These are phyloP conservation scores for Amyelois transitella DNA, from an alignment of 1,140 invertebrate species.

Conservation along the genomic window DNA sequence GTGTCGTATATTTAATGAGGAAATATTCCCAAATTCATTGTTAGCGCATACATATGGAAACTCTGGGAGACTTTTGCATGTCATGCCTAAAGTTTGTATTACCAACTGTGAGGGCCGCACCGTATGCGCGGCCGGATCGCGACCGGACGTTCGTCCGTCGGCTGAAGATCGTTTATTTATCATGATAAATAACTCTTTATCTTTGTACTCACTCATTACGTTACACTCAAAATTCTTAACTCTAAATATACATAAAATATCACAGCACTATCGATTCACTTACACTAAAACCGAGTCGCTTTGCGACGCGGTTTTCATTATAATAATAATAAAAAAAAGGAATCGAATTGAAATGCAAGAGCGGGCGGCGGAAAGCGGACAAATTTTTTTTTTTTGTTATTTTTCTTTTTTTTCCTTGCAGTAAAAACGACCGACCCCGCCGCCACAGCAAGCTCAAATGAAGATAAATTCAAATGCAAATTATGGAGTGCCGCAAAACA, in stretches of 20 bases:
- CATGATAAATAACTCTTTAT: slow-evolving; percentile 41
- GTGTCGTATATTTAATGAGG: slow-evolving; percentile 19
- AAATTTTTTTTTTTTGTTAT: too few relatives aligned
- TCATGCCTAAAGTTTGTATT: background rate
- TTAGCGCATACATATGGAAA: slow-evolving; percentile 36
- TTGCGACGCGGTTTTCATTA: slow-evolving; percentile 48
- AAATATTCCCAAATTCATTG: slow-evolving; percentile 14
- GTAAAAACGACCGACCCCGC: background rate
- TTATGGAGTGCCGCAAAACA: slow-evolving; percentile 23
- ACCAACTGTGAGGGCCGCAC: background rate
- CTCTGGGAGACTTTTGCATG: background rate
- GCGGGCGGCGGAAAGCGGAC: slow-evolving; percentile 34
- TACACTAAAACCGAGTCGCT: slow-evolving; percentile 62
- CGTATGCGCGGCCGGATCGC: slow-evolving; percentile 10
- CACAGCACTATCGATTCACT: slow-evolving; percentile 73
- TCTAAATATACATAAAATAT: slow-evolving; percentile 73
- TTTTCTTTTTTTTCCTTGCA: too few relatives aligned
- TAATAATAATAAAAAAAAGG: slow-evolving; percentile 57
- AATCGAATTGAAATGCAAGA: slow-evolving; percentile 64
- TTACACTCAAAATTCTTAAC: slow-evolving; percentile 58
- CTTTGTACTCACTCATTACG: slow-evolving; percentile 61
- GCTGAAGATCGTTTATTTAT: slow-evolving; percentile 5
- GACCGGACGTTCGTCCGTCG: background rate
- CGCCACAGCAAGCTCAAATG: background rate
- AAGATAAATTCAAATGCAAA: slow-evolving; percentile 23